Base-by-base conservation (phyloP, 2,797 vertebrate genomes). In the Melopsittacus undulatus region DNA sequence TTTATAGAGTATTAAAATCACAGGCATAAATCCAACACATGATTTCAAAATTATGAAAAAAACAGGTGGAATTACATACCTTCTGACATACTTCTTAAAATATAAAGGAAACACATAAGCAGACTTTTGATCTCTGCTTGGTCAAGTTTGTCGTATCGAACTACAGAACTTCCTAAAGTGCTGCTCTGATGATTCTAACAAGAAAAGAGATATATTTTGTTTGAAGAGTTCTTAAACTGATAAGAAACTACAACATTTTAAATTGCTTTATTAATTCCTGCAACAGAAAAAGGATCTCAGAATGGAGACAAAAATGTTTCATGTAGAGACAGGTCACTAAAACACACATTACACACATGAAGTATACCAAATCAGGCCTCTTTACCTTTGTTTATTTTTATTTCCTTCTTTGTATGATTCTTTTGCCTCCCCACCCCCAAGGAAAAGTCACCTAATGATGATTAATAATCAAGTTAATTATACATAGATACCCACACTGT, bases 51-150 rank as follows among this genome's bases (percentile, higher is more conserved):
- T 68, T 52, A 48, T 8, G 45, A 95, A 67, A 90, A 67, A 89
- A 70, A 15, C 5, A 46, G 19, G 11, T 46, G 45, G 16, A 36
- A 38, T 64, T 66, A 93, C 98, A 63, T 98, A 99, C 99, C 99
- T 9, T 99, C 99, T 54, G 99, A 99, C 99, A 99, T 99, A 98
- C 98, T 99, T 97, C 99, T 99, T 82, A 99, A 98, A 91, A 99
- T 98, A 74, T 99, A 98, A 74, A 99, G 98, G 84, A 99, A 99
- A 96, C 99, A 99, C 99, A 99, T 99, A 64, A 99, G 98, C 72
- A 99, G 98, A 95, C 98, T 99, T 97, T 98, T 99, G 96, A 99
- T 99, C 97, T 99, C 99, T 12, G 98, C 98, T 92, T 99, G 98
- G 95, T 99, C 99, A 92, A 99, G 98, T 97, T 99, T 99, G 97